Evolutionary conservation across 2,888 invertebrate genomes (phyloP), one percentile per base, ranked within the genome.

Genomic region (Amphipoea oculea): DNA sequence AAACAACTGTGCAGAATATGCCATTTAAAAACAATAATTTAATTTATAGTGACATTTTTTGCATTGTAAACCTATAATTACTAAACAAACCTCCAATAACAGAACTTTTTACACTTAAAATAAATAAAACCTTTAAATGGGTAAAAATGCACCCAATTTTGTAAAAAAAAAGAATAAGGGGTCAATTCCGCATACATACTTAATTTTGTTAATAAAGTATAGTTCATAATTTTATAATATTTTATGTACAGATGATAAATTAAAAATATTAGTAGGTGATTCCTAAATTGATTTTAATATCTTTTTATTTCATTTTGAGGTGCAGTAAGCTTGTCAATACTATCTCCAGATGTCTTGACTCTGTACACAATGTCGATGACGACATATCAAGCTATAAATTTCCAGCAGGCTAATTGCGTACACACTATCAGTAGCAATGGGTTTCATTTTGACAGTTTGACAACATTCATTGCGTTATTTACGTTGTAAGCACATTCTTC

Each of bases 181-280:
- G 51, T 67, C 20, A 20, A 51, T 69, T 74, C 42, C 14, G 14
- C 73, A 1, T 29, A 40, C 12, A 40, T n/a, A 69, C n/a, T 42
- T 69, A 29, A 20, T 42, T 74, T 68, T 69, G 40, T 54, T 29
- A 69, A 20, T 73, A 48, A 73, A 51, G 17, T 67, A 51, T 17
- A n/a, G 7, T 23, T 54, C 1, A 70, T 57, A 40, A n/a, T 40
- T n/a, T 51, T 48, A 66, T 36, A 36, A 36, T 51, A 40, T 40
- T 67, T 68, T 67, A 73, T 68, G 0, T 68, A 73, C 51, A 68
- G 48, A 73, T 0, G 1, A 67, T 51, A 73, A 66, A 73, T 40
- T 7, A 68, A 67, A 2, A 57, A 23, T 54, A 40, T 12, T 7
- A 1, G 0, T 17, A 65, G 6, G 12, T 20, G 40, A n/a, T 73